Evolutionary conservation across 2,888 invertebrate species (phyloP), one percentile per base, ranked within the genome.

Genomic region (Maniola hyperantus): DNA sequence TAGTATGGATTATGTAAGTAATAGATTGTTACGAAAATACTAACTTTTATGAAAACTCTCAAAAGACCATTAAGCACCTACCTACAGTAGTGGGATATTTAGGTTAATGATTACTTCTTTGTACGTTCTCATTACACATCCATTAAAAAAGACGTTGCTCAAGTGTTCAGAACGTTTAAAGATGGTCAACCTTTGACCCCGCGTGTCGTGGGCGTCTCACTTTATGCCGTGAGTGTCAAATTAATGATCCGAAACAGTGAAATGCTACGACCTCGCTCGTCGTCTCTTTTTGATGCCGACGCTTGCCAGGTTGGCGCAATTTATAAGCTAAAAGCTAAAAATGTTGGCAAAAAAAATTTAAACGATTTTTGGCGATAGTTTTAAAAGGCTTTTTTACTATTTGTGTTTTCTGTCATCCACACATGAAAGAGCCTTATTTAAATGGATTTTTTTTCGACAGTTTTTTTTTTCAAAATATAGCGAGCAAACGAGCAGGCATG

Each of bases 181-280:
- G 81, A 84, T 79, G 74, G 78, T 75, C 80, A 81, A 89, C 90
- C 89, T 90, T 84, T 91, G 84, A 89, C 90, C 90, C 82, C 80
- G 73, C 78, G 82, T 77, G 81, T 84, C 79, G 88, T 87, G 83
- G 89, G 89, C 88, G 89, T 81, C 74, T 74, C 80, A 61, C 75
- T 73, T 74, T 78, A 81, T 83, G 82, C 84, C 86, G 87, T 87
- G 85, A 87, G 87, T 89, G 90, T 91, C 91, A 89, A 89, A 89
- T 90, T 90, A 90, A 90, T 90, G 89, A 87, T 87, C 81, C 84
- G 85, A 84, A 87, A 84, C 84, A 83, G 82, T 81, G 82, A 83
- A 81, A 76, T 82, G 81, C 72, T 78, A 76, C 76, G 84, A 82
- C 83, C 83, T 75, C 79, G 76, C 80, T 83, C 74, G 75, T 67